Evolutionary conservation across 2,113 vertebrate genomes (phyloP), one percentile per base, ranked within the genome.

Genomic region (Muntiacus reevesi): DNA sequence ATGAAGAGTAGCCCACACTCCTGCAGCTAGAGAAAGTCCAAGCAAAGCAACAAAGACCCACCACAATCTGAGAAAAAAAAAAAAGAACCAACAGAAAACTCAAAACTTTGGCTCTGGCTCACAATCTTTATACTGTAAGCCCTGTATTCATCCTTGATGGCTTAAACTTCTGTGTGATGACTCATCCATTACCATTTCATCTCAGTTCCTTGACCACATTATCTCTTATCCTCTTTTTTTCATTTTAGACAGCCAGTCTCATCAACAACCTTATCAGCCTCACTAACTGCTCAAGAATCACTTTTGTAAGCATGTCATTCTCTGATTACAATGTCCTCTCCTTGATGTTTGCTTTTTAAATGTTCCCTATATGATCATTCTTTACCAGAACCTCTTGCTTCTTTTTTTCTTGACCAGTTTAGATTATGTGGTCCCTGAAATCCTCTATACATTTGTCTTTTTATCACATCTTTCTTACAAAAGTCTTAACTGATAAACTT

Each of bases 331-430:
- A 7, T 5, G 4, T 52, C 76, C n/a, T 57, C 13, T 91, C 47
- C n/a, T 74, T 89, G 50, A 82, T 87, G 15, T 45, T 90, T 91
- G 28, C 83, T 96, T 86, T 92, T 81, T n/a, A 94, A 62, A 45
- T 87, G 27, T 89, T 89, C 40, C 28, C 33, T 21, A 21, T 67
- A 17, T 67, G 27, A 67, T 67, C 64, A 76, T 57, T 91, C 55
- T 64, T 64, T 28, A 59, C 76, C 28, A 88, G 28, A 96, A 43
- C 23, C 23, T 85, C 36, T 71, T 7, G 50, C 16, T 67, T 91
- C 82, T n/a, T 90, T 89, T 93, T 89, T 89, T 76, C 27, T 91
- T 78, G 87, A 79, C 33, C 23, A 47, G 13, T 87, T 87, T 43
- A 30, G 87, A 71, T 86, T 86, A 45, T 8, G 13, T 78, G 47